Evolutionary conservation across 2,888 invertebrate genomes (phyloP), one percentile per base, ranked within the genome.

Genomic region (Adela reaumurella): DNA sequence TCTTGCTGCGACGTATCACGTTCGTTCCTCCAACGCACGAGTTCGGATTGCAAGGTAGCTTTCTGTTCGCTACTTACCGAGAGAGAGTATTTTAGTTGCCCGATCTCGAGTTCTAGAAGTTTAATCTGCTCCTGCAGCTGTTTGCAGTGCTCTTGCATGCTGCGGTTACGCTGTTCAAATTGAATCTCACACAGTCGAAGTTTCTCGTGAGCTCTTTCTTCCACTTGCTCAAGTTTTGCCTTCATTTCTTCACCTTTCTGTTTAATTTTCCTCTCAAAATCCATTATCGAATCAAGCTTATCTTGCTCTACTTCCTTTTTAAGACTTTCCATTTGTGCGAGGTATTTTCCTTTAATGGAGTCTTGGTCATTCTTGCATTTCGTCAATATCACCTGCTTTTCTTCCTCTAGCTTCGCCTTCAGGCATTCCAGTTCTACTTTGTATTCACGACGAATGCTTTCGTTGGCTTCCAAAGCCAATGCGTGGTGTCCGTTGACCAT

Each of bases 401-500:
- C 79, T 56, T 80, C 79, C 50, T 79, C 78, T 48, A 73, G 58
- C 64, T 77, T 78, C 3, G 57, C 46, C 62, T 74, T 78, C 2
- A 80, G 57, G 41, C 66, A 62, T 63, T 80, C 80, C 29, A 78
- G 57, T 56, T 79, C 78, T 16, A 60, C 63, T 62, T 74, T 79
- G 52, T 79, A 79, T 57, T 79, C 79, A 41, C 74, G 63, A 54
- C 79, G 62, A 48, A 80, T 80, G 52, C 78, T 80, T 57, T 79
- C 79, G 61, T 80, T 79, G 3, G 79, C 79, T 58, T 80, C 77
- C 52, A 80, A 52, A 20, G 80, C 79, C 51, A 79, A 59, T 42
- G 71, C 69, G 63, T 79, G 80, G 55, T 79, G 79, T 1, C 76
- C 74, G 59, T 79, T 78, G 1, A 80, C 77, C 74, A 79, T 74